Conservation (phyloP, 30 jellyfish, hydroid and myxozoan species). For the Aurelia aurita region DNA sequence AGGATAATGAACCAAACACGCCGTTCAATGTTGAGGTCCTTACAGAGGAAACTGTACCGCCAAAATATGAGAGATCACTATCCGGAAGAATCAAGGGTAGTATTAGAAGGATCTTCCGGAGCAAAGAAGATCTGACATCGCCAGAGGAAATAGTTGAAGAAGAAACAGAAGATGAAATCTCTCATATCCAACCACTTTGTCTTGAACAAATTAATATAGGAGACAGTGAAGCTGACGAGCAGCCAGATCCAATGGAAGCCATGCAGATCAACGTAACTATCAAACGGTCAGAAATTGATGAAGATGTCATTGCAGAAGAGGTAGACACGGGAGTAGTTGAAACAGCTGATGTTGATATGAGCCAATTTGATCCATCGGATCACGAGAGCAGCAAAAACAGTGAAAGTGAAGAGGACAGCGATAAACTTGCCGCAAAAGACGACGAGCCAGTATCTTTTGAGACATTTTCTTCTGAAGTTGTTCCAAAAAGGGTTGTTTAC, state of each 20-base stretch:
- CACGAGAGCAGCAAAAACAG: neutral
- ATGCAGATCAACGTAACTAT: too few relatives aligned
- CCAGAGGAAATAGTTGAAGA: slow-evolving; percentile 2
- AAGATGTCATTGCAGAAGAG: slow-evolving; percentile 25
- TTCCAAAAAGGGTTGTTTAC: slow-evolving; percentile 6
- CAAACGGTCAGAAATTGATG: neutral
- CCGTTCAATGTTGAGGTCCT: neutral
- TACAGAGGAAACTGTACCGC: slow-evolving; percentile 1
- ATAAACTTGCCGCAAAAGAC: neutral
- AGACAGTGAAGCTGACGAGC: neutral
- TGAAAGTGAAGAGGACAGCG: neutral
- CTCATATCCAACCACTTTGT: neutral
- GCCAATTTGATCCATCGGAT: neutral
- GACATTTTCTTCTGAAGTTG: neutral
- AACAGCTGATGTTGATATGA: neutral
- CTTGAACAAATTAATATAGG: neutral
- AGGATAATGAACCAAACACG: neutral
- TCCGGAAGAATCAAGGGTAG: neutral
- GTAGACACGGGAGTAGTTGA: neutral
- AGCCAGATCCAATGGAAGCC: too few relatives aligned
- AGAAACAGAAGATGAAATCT: slow-evolving; percentile 4
- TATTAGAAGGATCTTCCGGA: neutral
- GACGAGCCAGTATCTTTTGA: neutral
- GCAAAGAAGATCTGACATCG: neutral
- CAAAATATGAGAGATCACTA: neutral